Evolutionary conservation across 2,888 invertebrate species (phyloP).

Genomic region (Heliconius cydno): DNA sequence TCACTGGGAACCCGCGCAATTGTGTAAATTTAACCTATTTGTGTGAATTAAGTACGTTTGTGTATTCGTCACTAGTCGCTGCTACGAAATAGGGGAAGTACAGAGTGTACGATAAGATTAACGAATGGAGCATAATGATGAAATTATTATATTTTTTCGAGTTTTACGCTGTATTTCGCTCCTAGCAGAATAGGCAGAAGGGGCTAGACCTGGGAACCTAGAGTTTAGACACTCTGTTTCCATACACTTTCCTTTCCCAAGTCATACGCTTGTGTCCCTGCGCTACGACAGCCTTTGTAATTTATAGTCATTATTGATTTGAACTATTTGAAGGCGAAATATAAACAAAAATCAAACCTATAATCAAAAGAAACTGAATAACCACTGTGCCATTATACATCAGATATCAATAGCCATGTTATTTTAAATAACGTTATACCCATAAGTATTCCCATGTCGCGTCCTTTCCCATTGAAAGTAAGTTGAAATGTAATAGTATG

Average conservation of each 20-base stretch:
- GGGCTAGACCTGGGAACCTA: no score
- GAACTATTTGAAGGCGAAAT: no score
- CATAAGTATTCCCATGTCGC: slow-evolving; percentile 8
- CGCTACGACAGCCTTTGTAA: no score
- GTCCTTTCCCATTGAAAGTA: slow-evolving; percentile 8
- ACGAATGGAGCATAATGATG: no score
- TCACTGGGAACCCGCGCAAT: slow-evolving; percentile 1
- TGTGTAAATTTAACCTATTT: slow-evolving; percentile 8
- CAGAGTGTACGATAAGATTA: background rate
- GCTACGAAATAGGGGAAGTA: background rate
- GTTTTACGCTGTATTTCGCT: no score
- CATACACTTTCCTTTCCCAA: no score
- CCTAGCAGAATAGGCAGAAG: no score
- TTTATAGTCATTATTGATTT: no score
- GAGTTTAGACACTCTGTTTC: no score
- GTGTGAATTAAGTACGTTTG: background rate
- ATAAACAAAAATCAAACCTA: background rate
- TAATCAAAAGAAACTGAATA: background rate
- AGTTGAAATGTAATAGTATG: slow-evolving; percentile 15
- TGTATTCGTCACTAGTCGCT: background rate
- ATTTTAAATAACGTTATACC: slow-evolving; percentile 7
- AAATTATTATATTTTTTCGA: no score
- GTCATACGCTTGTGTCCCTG: no score
- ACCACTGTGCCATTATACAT: background rate
- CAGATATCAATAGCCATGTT: background rate